Base-by-base conservation (phyloP, 2,888 invertebrate species). In the Zaprionus lineosus region DNA sequence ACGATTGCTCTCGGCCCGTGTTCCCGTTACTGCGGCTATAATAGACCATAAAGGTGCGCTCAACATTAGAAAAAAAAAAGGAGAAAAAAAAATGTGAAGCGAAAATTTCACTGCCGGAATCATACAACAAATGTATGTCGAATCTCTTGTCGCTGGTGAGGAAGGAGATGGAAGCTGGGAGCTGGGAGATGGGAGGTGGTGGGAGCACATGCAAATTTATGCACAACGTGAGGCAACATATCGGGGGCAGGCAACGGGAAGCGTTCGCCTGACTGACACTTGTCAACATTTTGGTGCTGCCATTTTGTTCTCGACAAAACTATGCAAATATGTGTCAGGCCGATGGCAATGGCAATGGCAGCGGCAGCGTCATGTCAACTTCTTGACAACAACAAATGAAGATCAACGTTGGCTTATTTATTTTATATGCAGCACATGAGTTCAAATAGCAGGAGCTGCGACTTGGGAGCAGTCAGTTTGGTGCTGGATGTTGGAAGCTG, bases 21-120 rank as follows among this genome's bases (percentile, higher is more conserved):
- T 79, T 83, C 84, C 78, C 78, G 78, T 78, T 78, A 83, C 81
- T 69, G n/a, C 29, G 29, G 3, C 11, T 66, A 78, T 83, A 78
- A 78, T 78, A 81, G 78, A 79, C 84, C 84, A 78, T 78, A 78
- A 83, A 83, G 84, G 78, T 78, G 78, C 76, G 78, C 84, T 83
- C 55, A 14, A 71, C 48, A 55, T 50, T 15, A 15, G 34, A 47
- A 18, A 33, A 24, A 56, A 56, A 44, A 18, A 40, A 52, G 37
- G 46, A 70, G 18, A 50, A 19, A 60, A 43, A 59, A 68, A n/a
- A n/a, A n/a, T n/a, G n/a, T n/a, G n/a, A n/a, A n/a, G n/a, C n/a
- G n/a, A n/a, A n/a, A 65, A 66, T 73, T 73, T 73, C 70, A 62
- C 74, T 74, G 43, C 41, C 51, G 14, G 59, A 46, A 55, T 43